These are phyloP conservation scores for Cataglyphis albicans DNA, from an alignment of 2,888 invertebrate species.

Conservation along the genomic window DNA sequence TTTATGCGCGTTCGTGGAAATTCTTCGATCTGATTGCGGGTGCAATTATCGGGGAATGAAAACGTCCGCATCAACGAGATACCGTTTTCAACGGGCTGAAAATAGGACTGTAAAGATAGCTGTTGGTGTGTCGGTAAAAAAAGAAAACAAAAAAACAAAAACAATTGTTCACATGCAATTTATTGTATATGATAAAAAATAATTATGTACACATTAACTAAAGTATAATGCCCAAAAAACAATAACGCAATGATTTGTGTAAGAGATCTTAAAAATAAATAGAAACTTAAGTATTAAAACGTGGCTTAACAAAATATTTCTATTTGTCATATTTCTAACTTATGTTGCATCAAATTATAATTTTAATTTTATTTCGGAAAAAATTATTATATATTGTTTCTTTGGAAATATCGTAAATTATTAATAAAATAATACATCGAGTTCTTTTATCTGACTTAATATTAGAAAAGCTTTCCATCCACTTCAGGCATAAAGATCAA, in stretches of 20 bases:
- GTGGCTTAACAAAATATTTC: constrained; percentile 30
- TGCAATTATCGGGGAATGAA: constrained; percentile 39
- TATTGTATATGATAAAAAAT: constrained; percentile 45
- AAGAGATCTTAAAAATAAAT: constrained; percentile 44
- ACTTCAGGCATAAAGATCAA: neutral
- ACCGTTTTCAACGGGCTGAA: constrained; percentile 40
- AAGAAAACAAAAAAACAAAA: neutral
- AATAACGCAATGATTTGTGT: neutral
- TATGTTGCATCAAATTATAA: constrained; percentile 4
- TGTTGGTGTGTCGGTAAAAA: neutral
- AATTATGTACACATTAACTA: constrained; percentile 46
- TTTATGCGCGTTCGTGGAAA: constrained; percentile 52
- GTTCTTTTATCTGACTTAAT: constrained; percentile 1
- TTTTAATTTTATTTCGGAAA: neutral
- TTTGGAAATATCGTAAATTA: constrained; percentile 7
- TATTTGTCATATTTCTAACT: constrained; percentile 21
- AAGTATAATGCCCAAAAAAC: constrained; percentile 32
- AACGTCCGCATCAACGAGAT: constrained; percentile 45
- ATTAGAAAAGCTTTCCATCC: constrained; percentile 23
- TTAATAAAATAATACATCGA: constrained; percentile 16
- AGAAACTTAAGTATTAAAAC: constrained; percentile 29
- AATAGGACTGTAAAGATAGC: constrained; percentile 22
- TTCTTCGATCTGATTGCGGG: constrained; percentile 56
- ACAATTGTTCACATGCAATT: constrained; percentile 16
- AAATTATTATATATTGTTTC: constrained; percentile 6